Conservation (phyloP, 2,888 invertebrate species). For the Gastrophysa polygoni region DNA sequence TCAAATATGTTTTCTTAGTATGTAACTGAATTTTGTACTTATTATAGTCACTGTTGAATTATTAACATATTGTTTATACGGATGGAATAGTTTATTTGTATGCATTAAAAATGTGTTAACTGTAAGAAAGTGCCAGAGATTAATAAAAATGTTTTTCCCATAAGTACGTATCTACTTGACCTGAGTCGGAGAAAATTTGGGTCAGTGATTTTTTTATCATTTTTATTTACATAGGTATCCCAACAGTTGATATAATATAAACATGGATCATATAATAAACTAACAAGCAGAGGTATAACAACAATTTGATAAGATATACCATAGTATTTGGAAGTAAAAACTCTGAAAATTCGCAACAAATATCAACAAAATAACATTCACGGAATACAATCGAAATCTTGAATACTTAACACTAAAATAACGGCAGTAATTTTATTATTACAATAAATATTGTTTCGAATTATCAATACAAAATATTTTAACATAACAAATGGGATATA, state of each 20-base stretch:
- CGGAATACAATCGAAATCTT: background rate
- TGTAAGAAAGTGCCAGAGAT: background rate
- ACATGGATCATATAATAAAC: background rate
- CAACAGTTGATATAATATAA: background rate
- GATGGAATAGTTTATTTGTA: background rate
- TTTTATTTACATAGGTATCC: background rate
- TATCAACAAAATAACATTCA: background rate
- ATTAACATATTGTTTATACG: constrained; percentile 12
- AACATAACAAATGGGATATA: constrained; percentile 1
- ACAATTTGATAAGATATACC: background rate
- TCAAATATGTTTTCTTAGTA: constrained; percentile 10
- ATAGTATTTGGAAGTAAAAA: background rate
- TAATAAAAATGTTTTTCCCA: background rate
- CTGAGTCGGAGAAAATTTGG: no score
- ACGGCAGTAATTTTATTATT: constrained; percentile 15
- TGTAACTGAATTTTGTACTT: constrained; percentile 17
- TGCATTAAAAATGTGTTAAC: background rate
- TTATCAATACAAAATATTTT: constrained; percentile 9
- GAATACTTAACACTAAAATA: background rate
- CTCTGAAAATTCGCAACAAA: background rate
- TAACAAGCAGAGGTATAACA: background rate
- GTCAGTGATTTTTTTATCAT: background rate
- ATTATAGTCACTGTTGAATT: constrained; percentile 4
- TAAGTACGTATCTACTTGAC: no score
- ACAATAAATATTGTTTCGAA: background rate